These are phyloP conservation scores for Aphelenchoides fujianensis DNA, from an alignment of 1,140 invertebrate genomes.

Conservation along the genomic window DNA sequence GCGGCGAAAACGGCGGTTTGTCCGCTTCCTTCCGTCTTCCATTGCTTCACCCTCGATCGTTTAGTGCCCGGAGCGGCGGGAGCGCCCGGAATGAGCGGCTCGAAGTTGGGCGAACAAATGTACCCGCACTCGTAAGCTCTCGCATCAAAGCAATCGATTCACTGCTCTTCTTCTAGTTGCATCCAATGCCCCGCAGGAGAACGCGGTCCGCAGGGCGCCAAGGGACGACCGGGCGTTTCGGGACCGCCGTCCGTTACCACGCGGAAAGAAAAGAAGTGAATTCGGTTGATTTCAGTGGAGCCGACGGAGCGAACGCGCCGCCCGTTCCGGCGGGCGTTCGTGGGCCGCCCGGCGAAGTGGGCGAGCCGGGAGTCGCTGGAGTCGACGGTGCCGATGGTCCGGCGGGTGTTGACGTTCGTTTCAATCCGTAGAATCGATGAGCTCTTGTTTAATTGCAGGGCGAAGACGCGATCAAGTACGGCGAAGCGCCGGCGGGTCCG, in stretches of 20 bases:
- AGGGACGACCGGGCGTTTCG: too few relatives aligned
- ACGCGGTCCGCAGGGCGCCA: constrained; percentile 17
- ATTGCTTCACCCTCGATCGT: too few relatives aligned
- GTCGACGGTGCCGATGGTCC: neutral
- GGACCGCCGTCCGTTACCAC: too few relatives aligned
- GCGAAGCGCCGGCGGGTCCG: neutral
- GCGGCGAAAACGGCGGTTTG: too few relatives aligned
- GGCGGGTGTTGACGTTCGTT: neutral
- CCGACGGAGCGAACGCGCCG: neutral
- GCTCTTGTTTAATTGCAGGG: neutral
- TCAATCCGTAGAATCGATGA: neutral
- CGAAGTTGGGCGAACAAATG: neutral
- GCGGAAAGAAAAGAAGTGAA: too few relatives aligned
- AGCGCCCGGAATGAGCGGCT: constrained; percentile 24
- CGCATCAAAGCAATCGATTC: too few relatives aligned
- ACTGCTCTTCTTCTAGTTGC: too few relatives aligned
- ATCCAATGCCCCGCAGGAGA: constrained; percentile 36
- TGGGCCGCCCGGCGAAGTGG: neutral
- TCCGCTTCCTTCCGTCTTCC: too few relatives aligned
- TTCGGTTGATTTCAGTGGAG: too few relatives aligned
- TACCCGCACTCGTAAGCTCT: neutral
- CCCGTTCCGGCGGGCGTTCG: neutral
- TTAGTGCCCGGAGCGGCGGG: constrained; percentile 26
- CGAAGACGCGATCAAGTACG: neutral
- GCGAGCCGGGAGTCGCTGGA: too few relatives aligned